A percentile compares a stretch with the other conserved stretches of the same genome.
Conservation (phyloP, 2,797 vertebrate species). For the Lepus oiostolus region DNA sequence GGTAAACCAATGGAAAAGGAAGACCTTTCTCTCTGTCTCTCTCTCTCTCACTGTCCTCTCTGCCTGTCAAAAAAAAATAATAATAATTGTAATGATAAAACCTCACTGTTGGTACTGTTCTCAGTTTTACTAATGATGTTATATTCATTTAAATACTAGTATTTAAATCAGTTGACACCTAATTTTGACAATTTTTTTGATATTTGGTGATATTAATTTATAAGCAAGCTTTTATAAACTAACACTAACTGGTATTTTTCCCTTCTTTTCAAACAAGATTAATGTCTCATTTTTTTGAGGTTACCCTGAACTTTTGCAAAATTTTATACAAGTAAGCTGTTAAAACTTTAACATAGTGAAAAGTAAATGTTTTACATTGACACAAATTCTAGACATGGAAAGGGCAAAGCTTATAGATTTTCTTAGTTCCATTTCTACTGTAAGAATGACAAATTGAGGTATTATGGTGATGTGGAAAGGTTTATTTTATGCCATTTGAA, state of each 20-base stretch:
- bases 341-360: not conserved
- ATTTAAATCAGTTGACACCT: not conserved
- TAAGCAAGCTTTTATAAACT: not conserved
- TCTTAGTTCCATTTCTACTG: slow-evolving; percentile 19
- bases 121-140: not conserved
- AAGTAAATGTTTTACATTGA: not conserved
- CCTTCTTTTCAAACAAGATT: not conserved
- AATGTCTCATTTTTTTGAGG: not conserved
- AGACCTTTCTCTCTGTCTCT: too few relatives aligned
- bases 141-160: not conserved
- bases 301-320: not conserved
- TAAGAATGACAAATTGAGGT: not conserved
- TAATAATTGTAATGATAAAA: not conserved
- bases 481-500: slow-evolving; percentile 23
- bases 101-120: not conserved
- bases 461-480: not conserved
- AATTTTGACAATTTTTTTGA: not conserved
- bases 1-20: too few relatives aligned
- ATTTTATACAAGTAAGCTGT: not conserved
- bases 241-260: not conserved
- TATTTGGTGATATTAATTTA: slow-evolving; percentile 18
- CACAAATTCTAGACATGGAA: not conserved
- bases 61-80: too few relatives aligned
- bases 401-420: not conserved
- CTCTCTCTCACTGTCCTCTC: too few relatives aligned